phyloP scores from a whole-genome alignment of 2,797 vertebrate genomes.

The Gymnodraco acuticeps region DNA sequence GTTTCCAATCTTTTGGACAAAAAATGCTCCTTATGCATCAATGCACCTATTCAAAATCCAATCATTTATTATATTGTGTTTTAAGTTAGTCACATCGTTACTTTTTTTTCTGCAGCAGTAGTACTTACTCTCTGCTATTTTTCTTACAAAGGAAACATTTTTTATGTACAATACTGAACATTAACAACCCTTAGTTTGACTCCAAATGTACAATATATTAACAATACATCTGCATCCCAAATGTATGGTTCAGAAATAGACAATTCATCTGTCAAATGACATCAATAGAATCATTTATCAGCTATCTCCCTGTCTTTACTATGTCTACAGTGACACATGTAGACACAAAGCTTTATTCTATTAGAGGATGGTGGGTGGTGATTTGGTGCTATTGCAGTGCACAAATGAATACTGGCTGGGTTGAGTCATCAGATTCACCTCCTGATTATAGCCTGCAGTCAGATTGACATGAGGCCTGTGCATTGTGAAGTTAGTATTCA shows the following conservation, averaged over 20 bases:
- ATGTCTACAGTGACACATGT: conserved; percentile 65
- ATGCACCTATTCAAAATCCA: not conserved
- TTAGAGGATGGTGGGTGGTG: conserved; percentile 68
- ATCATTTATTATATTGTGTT: not conserved
- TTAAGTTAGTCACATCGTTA: not conserved
- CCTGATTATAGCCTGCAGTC: conserved; percentile 73
- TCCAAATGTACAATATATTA: conserved; percentile 38
- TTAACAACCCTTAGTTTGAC: conserved; percentile 16
- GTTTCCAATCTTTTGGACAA: not conserved
- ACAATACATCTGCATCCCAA: conserved; percentile 53
- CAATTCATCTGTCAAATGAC: conserved; percentile 59
- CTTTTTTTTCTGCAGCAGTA: conserved; percentile 14
- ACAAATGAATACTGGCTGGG: conserved; percentile 66
- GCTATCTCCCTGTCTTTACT: conserved; percentile 63
- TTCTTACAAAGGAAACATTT: not conserved
- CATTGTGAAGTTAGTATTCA: conserved; percentile 71
- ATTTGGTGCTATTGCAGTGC: conserved; percentile 62
- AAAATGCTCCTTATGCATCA: not conserved
- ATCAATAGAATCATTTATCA: conserved; percentile 57
- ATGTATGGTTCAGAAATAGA: conserved; percentile 43
- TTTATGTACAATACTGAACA: not conserved
- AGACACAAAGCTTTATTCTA: conserved; percentile 71
- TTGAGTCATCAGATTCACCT: conserved; percentile 78
- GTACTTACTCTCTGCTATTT: conserved; percentile 1
- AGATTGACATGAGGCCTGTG: conserved; percentile 73